Evolutionary conservation across 2,888 invertebrate species (phyloP).

Genomic region (Oegoconia quadripuncta): DNA sequence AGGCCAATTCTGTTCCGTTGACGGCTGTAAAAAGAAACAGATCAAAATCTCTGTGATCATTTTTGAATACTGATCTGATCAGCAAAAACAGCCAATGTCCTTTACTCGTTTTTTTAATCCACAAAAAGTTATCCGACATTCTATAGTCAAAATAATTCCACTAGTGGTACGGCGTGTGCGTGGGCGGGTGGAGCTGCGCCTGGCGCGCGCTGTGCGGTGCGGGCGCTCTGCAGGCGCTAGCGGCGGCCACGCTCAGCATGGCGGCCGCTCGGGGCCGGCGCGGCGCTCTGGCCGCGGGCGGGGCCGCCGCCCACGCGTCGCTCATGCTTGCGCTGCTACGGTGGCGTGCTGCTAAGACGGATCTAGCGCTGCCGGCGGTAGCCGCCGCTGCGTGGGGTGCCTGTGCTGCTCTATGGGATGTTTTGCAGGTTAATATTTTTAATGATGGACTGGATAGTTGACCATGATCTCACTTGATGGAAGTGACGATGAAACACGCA

Average conservation of each 20-base stretch:
- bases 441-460: too few species aligned
- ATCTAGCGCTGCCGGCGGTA: constrained; percentile 89
- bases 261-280: constrained; percentile 88
- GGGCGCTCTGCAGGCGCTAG: constrained; percentile 86
- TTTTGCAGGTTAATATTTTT: constrained; percentile 68
- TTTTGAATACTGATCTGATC: too few species aligned
- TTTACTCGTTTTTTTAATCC: too few species aligned
- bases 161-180: constrained; percentile 91
- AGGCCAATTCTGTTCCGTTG: too few species aligned
- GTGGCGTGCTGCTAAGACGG: constrained; percentile 90
- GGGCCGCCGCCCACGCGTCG: constrained; percentile 89
- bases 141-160: not conserved
- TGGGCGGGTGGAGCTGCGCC: constrained; percentile 86
- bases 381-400: constrained; percentile 93
- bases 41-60: too few species aligned
- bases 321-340: constrained; percentile 85
- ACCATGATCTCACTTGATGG: not conserved
- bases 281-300: constrained; percentile 89
- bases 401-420: constrained; percentile 92
- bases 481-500: too few species aligned
- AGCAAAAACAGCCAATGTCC: too few species aligned
- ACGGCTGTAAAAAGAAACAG: too few species aligned
- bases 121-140: not conserved
- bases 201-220: constrained; percentile 86
- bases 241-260: constrained; percentile 90